Conservation (phyloP, 2,797 vertebrate species). For the Fratercula arctica region DNA sequence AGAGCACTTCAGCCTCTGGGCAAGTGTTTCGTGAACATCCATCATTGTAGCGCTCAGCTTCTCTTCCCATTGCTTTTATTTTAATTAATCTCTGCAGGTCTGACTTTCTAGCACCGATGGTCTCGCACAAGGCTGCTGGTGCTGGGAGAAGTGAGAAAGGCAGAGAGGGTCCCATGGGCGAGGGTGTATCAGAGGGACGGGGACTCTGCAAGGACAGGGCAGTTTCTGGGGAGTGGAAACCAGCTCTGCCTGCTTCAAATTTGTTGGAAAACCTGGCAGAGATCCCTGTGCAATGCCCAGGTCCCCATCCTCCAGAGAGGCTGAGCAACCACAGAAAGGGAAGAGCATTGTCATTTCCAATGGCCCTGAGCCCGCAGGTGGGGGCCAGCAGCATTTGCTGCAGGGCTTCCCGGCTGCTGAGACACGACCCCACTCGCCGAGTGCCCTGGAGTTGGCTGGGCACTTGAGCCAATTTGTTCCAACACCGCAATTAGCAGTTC, state of each 20-base stretch:
- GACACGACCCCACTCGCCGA: rapidly evolving
- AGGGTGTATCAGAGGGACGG: neutral
- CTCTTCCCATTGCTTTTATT: neutral
- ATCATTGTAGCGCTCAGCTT: slow-evolving; percentile 2
- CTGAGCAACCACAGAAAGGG: neutral
- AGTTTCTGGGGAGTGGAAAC: neutral
- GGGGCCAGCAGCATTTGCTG: neutral
- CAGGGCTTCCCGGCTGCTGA: neutral
- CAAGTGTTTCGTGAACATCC: neutral
- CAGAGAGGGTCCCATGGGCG: rapidly evolving
- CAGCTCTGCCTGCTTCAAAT: neutral
- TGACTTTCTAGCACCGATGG: neutral
- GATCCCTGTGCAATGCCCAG: neutral
- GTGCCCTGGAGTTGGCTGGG: neutral
- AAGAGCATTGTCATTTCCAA: neutral
- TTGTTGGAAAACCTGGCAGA: neutral
- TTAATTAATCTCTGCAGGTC: slow-evolving; percentile 40
- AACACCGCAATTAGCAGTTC: neutral
- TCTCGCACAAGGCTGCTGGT: neutral
- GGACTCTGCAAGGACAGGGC: neutral
- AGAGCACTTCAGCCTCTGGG: neutral
- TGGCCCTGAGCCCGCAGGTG: rapidly evolving
- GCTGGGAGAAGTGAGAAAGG: neutral
- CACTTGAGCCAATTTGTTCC: neutral
- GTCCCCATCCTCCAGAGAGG: neutral